Evolutionary conservation across 1,140 invertebrate species (phyloP).

Genomic region (Bombus superbus): DNA sequence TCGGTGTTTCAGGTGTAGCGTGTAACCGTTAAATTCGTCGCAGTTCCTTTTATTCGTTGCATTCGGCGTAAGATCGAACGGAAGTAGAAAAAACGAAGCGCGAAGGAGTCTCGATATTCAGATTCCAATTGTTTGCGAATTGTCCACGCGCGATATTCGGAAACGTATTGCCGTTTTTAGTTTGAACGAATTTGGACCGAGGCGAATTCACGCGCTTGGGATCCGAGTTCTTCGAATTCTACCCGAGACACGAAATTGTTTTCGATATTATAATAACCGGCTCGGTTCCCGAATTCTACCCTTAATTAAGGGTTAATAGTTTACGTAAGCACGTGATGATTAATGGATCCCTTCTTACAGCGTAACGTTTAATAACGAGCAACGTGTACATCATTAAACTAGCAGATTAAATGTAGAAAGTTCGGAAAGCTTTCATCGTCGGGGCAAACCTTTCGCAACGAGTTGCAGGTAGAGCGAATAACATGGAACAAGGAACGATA

Average conservation of each 20-base stretch:
- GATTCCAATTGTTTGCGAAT: too few relatives aligned
- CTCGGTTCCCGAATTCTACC: neutral
- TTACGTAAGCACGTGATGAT: slow-evolving; percentile 5
- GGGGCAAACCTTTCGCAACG: neutral
- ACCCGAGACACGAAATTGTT: too few relatives aligned
- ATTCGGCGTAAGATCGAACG: too few relatives aligned
- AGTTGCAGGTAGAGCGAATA: neutral
- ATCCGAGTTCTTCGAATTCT: too few relatives aligned
- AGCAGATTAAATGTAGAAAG: slow-evolving; percentile 4
- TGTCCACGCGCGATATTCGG: too few relatives aligned
- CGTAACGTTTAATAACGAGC: slow-evolving; percentile 19
- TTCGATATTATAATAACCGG: too few relatives aligned
- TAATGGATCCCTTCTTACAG: neutral
- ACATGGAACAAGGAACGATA: neutral
- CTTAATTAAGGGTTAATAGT: slow-evolving; percentile 26
- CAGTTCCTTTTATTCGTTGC: neutral
- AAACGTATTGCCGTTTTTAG: too few relatives aligned
- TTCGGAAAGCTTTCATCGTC: neutral
- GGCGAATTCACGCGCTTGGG: too few relatives aligned
- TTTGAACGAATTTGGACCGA: too few relatives aligned
- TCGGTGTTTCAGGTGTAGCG: neutral
- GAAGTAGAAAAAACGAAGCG: too few relatives aligned
- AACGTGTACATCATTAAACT: slow-evolving; percentile 10
- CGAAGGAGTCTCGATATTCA: too few relatives aligned
- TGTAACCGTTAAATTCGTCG: neutral